phyloP scores from a whole-genome alignment of 2,797 vertebrate species.

The Aselliscus stoliczkanus region DNA sequence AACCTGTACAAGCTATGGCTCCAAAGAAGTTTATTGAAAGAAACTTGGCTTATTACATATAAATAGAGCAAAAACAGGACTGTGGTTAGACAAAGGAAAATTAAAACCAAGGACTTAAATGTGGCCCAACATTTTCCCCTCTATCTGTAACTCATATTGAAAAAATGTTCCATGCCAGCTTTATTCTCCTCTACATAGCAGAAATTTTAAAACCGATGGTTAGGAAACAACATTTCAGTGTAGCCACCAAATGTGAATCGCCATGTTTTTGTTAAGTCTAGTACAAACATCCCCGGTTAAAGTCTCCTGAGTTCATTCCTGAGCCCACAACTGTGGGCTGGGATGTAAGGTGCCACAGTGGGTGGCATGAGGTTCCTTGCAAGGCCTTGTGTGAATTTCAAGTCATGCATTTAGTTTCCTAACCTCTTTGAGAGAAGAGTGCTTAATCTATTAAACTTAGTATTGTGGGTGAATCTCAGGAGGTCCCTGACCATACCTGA shows the following conservation, averaged over 20 bases:
- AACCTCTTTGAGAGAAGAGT: background rate
- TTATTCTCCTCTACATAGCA: background rate
- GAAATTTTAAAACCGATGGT: background rate
- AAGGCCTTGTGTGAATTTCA: background rate
- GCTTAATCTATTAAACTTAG: background rate
- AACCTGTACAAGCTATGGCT: background rate
- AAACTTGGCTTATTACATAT: background rate
- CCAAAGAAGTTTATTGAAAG: background rate
- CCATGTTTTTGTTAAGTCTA: background rate
- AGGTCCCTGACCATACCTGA: background rate
- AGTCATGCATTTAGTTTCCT: background rate
- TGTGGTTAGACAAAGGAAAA: background rate
- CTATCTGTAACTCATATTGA: background rate
- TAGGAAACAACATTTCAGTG: background rate
- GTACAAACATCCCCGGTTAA: background rate
- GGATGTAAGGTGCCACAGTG: background rate
- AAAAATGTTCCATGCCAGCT: background rate
- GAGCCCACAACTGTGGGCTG: background rate
- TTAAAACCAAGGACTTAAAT: background rate
- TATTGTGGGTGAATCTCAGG: background rate
- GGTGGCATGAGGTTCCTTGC: background rate
- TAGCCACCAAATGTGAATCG: background rate
- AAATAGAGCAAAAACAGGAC: background rate
- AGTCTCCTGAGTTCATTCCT: background rate
- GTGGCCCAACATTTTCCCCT: background rate